Evolutionary conservation across 2,888 invertebrate genomes (phyloP).

Genomic region (Stenchaetothrips biformis): DNA sequence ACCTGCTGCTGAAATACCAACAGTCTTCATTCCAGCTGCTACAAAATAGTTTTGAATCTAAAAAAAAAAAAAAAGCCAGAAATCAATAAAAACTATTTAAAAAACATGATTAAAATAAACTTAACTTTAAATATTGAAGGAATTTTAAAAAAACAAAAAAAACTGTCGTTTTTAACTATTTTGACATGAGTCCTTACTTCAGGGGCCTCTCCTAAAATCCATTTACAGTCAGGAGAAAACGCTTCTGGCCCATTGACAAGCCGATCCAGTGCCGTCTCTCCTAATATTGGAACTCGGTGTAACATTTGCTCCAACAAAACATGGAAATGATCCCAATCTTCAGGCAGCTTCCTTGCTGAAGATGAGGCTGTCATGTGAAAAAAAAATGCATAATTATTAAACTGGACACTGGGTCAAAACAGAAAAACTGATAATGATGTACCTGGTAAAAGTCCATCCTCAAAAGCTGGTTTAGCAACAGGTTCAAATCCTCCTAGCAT

Average conservation of each 20-base stretch:
- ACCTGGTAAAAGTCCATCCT: constrained; percentile 65
- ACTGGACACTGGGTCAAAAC: neutral
- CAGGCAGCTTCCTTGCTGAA: constrained; percentile 61
- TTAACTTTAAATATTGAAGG: neutral
- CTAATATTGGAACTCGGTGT: constrained; percentile 74
- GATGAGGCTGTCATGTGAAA: constrained; percentile 36
- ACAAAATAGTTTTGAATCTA: constrained; percentile 83
- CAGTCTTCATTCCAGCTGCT: constrained; percentile 93
- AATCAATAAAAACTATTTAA: neutral
- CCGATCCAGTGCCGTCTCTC: constrained; percentile 67
- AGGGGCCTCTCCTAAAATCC: constrained; percentile 90
- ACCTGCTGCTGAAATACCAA: constrained; percentile 91
- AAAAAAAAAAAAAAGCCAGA: constrained; percentile 26
- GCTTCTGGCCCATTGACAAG: constrained; percentile 88
- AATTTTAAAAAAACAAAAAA: neutral
- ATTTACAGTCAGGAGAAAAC: constrained; percentile 94
- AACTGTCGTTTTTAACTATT: neutral
- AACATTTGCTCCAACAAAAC: constrained; percentile 78
- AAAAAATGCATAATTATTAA: constrained; percentile 21
- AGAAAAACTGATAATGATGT: constrained; percentile 35
- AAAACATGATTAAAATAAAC: constrained; percentile 5
- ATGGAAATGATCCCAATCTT: constrained; percentile 97
- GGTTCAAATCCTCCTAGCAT: constrained; percentile 90
- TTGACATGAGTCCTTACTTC: constrained; percentile 59
- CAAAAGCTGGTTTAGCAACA: constrained; percentile 83